A percentile compares a stretch with the other conserved stretches of the same genome.
Evolutionary conservation across 2,888 invertebrate genomes (phyloP).

Genomic region (Dolichomitus sp.): DNA sequence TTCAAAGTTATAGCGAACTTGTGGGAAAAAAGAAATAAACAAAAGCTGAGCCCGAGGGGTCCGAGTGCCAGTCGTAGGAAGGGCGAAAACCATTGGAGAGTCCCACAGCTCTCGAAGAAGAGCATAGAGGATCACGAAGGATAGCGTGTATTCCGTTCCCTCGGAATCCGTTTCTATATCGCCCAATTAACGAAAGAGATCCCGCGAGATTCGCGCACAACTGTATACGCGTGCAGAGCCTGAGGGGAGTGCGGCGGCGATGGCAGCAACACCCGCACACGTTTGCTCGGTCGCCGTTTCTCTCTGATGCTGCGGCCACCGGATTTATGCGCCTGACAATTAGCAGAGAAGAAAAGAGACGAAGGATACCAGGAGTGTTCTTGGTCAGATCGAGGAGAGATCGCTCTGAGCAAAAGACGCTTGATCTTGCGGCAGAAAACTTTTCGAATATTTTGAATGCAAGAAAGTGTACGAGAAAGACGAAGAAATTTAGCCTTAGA

Average conservation of each 20-base stretch:
- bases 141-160: slow-evolving; percentile 45
- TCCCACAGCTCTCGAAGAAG: slow-evolving; percentile 24
- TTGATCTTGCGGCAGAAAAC: slow-evolving; percentile 16
- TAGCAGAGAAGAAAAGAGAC: slow-evolving; percentile 70
- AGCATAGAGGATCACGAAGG: slow-evolving; percentile 43
- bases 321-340: slow-evolving; percentile 82
- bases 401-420: slow-evolving; percentile 10
- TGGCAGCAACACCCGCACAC: slow-evolving; percentile 65
- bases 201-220: slow-evolving; percentile 64
- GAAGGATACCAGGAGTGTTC: slow-evolving; percentile 54
- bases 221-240: slow-evolving; percentile 10
- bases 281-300: slow-evolving; percentile 33
- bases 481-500: background rate
- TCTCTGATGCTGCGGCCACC: slow-evolving; percentile 63
- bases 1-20: slow-evolving; percentile 24
- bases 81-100: slow-evolving; percentile 34
- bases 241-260: slow-evolving; percentile 32
- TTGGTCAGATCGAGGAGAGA: slow-evolving; percentile 2
- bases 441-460: slow-evolving; percentile 46
- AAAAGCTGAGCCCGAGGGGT: background rate
- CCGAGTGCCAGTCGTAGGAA: background rate
- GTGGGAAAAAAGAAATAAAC: background rate
- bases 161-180: slow-evolving; percentile 67
- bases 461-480: slow-evolving; percentile 4
- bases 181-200: slow-evolving; percentile 71